Conservation (phyloP, 2,888 invertebrate genomes). For the Periphyllus acericola region DNA sequence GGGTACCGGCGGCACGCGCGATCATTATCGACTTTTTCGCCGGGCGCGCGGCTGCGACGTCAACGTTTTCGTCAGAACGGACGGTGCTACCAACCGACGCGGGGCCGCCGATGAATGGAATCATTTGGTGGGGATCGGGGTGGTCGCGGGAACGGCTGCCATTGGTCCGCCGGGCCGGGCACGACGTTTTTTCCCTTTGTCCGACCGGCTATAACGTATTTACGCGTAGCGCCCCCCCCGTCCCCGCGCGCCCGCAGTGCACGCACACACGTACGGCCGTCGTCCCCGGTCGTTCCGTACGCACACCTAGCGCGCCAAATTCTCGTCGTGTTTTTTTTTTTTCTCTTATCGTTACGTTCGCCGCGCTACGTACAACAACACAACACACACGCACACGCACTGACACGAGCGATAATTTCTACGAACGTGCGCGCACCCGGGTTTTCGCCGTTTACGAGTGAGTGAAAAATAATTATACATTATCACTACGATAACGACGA, state of each 20-base stretch:
- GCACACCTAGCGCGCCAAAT: constrained; percentile 60
- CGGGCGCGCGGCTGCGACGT: neutral
- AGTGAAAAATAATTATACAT: neutral
- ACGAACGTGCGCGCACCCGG: neutral
- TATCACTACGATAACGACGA: neutral
- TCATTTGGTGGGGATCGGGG: neutral
- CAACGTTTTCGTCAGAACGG: too few species aligned
- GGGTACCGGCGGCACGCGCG: neutral
- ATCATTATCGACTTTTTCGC: constrained; percentile 53
- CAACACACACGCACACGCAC: neutral
- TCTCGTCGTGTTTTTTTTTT: constrained; percentile 36
- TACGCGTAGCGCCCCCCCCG: constrained; percentile 10
- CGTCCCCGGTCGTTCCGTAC: constrained; percentile 49
- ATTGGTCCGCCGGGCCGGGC: constrained; percentile 45
- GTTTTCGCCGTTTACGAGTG: neutral
- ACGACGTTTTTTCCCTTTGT: constrained; percentile 44
- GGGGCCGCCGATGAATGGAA: neutral
- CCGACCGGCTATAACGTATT: constrained; percentile 56
- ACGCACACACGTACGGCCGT: constrained; percentile 24
- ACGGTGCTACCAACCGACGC: constrained; percentile 32
- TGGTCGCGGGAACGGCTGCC: constrained; percentile 57
- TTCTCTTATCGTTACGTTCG: neutral
- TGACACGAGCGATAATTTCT: too few species aligned
- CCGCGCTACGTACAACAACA: neutral
- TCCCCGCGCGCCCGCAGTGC: neutral